Percentiles rank a stretch among this genome's conserved stretches.
Evolutionary conservation across 53 echinoderm and acorn worm species (phyloP).

Genomic region (Holothuria leucospilota): DNA sequence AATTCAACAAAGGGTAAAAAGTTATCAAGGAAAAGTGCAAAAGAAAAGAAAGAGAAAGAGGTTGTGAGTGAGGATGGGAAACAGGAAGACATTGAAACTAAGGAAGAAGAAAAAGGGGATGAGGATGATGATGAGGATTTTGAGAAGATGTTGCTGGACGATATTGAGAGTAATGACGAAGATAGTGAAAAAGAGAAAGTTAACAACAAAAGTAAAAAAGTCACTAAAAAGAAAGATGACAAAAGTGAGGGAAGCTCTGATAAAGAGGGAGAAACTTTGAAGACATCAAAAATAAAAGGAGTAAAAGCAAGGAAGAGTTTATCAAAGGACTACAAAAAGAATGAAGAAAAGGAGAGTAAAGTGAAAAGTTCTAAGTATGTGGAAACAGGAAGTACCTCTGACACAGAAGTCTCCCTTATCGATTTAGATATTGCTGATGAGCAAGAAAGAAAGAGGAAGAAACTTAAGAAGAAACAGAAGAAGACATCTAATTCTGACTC

Average conservation of each 20-base stretch:
- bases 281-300: not conserved
- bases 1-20: conserved; percentile 12
- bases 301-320: conserved; percentile 3
- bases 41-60: conserved; percentile 2
- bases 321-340: conserved; percentile 20
- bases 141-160: conserved; percentile 28
- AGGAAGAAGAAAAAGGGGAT: not conserved
- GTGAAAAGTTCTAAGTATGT: conserved; percentile 1
- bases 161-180: conserved; percentile 18
- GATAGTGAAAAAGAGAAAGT: not conserved
- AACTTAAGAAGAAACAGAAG: conserved; percentile 45
- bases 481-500: conserved; percentile 41
- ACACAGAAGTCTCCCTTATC: conserved; percentile 44
- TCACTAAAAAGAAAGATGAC: not conserved
- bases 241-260: not conserved
- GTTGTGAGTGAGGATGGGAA: not conserved
- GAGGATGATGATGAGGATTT: conserved; percentile 36
- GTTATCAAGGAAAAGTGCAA: not conserved
- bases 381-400: conserved; percentile 24
- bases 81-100: not conserved
- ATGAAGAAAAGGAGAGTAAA: conserved; percentile 25
- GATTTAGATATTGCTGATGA: conserved; percentile 44
- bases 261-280: too few species aligned
- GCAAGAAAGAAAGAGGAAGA: conserved; percentile 45
- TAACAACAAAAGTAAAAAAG: not conserved